Conservation (phyloP, 2,888 invertebrate genomes). For the Andrena hattorfiana region DNA sequence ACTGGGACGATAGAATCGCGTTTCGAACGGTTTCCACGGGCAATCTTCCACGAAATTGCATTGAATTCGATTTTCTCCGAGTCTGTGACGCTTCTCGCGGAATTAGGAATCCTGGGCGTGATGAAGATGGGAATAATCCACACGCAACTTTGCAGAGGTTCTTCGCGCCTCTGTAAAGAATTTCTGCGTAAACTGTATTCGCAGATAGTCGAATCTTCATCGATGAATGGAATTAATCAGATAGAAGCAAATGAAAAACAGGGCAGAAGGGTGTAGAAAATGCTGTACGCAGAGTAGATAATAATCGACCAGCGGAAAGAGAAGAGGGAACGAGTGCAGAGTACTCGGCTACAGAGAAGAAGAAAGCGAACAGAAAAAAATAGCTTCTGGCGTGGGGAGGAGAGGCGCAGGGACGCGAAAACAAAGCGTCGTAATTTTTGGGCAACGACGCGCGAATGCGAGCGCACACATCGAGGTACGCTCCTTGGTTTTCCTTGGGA, state of each 20-base stretch:
- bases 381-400: background rate
- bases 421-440: slow-evolving; percentile 60
- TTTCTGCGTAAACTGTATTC: too few species aligned
- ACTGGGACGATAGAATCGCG: slow-evolving; percentile 3
- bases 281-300: too few species aligned
- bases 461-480: background rate
- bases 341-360: background rate
- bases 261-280: background rate
- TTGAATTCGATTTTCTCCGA: background rate
- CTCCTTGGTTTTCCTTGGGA: slow-evolving; percentile 29
- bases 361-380: background rate
- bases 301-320: too few species aligned
- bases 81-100: background rate
- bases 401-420: slow-evolving; percentile 35
- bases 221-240: too few species aligned
- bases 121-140: too few species aligned
- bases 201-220: too few species aligned
- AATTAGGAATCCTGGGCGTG: too few species aligned
- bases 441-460: slow-evolving; percentile 15
- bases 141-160: too few species aligned
- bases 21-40: background rate
- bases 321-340: slow-evolving; percentile 5
- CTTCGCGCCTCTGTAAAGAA: too few species aligned
- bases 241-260: background rate
- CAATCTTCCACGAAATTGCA: background rate